phyloP scores from a whole-genome alignment of 2,888 invertebrate species.

The Glaucopsyche alexis region DNA sequence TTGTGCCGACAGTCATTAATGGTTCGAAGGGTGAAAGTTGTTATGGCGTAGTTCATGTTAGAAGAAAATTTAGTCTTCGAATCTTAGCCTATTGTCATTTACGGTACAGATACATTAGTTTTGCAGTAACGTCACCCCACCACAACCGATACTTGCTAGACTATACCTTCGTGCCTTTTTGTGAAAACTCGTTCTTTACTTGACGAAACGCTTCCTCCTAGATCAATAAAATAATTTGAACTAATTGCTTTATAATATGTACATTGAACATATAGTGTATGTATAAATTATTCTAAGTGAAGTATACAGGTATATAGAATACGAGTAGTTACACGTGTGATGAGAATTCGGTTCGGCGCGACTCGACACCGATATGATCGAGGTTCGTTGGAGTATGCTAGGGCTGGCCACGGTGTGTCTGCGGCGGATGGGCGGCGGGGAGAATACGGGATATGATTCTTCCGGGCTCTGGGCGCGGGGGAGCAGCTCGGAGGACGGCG shows the following conservation, averaged over 20 bases:
- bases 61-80: conserved; percentile 26
- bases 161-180: conserved; percentile 70
- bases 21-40: conserved; percentile 25
- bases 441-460: conserved; percentile 92
- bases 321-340: conserved; percentile 90
- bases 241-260: conserved; percentile 68
- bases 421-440: conserved; percentile 89
- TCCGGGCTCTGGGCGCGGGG: conserved; percentile 85
- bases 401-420: conserved; percentile 78
- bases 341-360: conserved; percentile 87
- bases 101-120: conserved; percentile 13
- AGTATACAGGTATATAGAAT: conserved; percentile 29
- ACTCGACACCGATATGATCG: conserved; percentile 88
- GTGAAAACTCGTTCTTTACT: conserved; percentile 57
- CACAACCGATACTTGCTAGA: conserved; percentile 40
- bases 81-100: conserved; percentile 19
- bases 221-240: conserved; percentile 51
- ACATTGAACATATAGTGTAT: conserved; percentile 47
- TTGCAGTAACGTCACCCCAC: conserved; percentile 43
- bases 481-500: conserved; percentile 86
- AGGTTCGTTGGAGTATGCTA: conserved; percentile 83
- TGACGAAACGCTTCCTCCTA: conserved; percentile 58
- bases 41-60: conserved; percentile 20
- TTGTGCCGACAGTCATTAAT: conserved; percentile 31
- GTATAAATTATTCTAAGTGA: conserved; percentile 31